phyloP scores from a whole-genome alignment of 2,113 vertebrate species.

The Etheostoma cragini region DNA sequence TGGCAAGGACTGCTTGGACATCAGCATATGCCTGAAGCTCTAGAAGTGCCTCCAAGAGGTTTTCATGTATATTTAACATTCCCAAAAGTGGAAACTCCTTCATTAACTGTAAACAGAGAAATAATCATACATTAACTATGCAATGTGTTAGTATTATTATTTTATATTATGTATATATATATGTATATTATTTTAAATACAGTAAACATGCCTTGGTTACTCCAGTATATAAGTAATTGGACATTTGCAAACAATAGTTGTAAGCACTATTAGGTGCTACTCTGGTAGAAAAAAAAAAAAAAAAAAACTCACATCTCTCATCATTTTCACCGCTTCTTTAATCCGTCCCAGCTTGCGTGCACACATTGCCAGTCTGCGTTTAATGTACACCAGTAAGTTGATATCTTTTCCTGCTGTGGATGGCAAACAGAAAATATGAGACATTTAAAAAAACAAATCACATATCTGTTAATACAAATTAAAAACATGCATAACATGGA shows the following conservation, averaged over 20 bases:
- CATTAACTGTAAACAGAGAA: conserved; percentile 89
- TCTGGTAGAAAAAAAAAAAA: background rate
- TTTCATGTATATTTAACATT: conserved; percentile 99
- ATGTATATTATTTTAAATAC: too few species aligned
- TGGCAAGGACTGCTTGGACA: conserved; percentile 97
- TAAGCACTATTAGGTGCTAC: background rate
- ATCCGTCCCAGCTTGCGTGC: conserved; percentile 96
- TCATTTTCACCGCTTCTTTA: conserved; percentile 98
- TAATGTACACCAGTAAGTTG: conserved; percentile 97
- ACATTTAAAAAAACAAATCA: background rate
- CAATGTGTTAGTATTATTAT: background rate
- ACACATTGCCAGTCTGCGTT: conserved; percentile 97
- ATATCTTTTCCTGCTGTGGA: conserved; percentile 93
- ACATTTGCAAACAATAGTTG: background rate
- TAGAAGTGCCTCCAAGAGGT: conserved; percentile 95
- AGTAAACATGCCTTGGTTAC: background rate
- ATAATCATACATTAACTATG: background rate
- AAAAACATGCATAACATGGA: background rate
- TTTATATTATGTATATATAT: too few species aligned
- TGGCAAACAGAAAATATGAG: conserved; percentile 18
- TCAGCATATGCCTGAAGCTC: conserved; percentile 98
- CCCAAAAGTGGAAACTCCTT: conserved; percentile 98
- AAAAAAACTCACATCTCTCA: conserved; percentile 95
- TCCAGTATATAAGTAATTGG: background rate
- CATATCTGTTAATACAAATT: background rate